Percentiles rank a stretch among this genome's conserved stretches.
Conservation (phyloP, 2,888 invertebrate species). For the Dryobotodes eremita region DNA sequence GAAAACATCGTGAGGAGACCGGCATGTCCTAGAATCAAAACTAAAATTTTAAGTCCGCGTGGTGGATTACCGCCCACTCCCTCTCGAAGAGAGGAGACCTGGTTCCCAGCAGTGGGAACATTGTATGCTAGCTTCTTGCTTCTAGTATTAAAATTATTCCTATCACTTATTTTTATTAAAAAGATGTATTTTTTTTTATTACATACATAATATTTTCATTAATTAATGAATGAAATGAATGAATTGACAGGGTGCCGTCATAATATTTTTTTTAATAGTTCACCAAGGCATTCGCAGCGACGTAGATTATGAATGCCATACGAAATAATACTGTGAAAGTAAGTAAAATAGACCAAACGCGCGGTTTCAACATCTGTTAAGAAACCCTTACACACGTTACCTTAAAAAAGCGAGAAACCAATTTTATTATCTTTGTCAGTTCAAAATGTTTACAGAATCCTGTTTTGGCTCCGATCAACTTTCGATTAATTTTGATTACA, state of each 20-base stretch:
- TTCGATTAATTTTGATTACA: background rate
- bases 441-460: background rate
- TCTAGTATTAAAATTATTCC: too few relatives aligned
- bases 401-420: background rate
- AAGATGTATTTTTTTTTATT: background rate
- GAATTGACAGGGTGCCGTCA: background rate
- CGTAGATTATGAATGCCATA: background rate
- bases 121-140: too few relatives aligned
- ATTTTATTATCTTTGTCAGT: too few relatives aligned
- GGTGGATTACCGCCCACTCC: too few relatives aligned
- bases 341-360: background rate
- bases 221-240: background rate
- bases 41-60: too few relatives aligned
- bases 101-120: too few relatives aligned
- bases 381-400: too few relatives aligned
- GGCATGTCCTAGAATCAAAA: too few relatives aligned
- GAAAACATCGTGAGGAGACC: too few relatives aligned
- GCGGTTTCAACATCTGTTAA: background rate
- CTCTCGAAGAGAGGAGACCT: too few relatives aligned
- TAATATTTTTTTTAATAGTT: background rate
- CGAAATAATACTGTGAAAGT: background rate
- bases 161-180: background rate
- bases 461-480: background rate
- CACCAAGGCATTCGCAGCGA: background rate
- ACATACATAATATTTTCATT: background rate